Base-by-base conservation (phyloP, 2,888 invertebrate species). In the Mesoligia furuncula region DNA sequence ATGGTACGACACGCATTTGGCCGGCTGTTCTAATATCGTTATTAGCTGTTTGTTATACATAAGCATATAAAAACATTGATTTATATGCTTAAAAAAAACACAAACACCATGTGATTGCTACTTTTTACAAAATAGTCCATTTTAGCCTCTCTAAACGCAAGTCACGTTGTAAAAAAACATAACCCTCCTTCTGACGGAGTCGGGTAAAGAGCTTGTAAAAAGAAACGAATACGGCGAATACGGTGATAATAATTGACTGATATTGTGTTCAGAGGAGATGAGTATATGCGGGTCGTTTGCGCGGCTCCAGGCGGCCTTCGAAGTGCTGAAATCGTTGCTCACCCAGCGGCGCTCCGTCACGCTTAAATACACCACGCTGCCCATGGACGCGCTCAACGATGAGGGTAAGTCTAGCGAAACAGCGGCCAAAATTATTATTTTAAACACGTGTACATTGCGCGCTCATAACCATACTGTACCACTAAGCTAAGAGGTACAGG, bases 201-300 rank as follows among this genome's bases (percentile, higher is more conserved):
- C n/a, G n/a, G n/a, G n/a, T n/a, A n/a, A n/a, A n/a, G n/a, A n/a
- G n/a, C n/a, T 67, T 67, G 24, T 68, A 36, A 68, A 68, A 31
- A 31, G 15, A 31, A 57, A 15, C 15, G 9, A 36, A 24, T 6
- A 57, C 36, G 36, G 15, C 59, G 36, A 62, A 17, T 69, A 59
- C 36, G n/a, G 36, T 48, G 20, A 61, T 72, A 72, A 72, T 45
- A 45, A 17, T 68, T 68, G 51, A 24, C 0, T 36, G 5, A 6
- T 66, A 24, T 57, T 64, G n/a, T 74, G 57, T 71, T 65, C 20
- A 97, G 98, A 97, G 70, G 97, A 97, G 88, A 89, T 97, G 13
- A 97, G 97, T 24, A 86, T 98, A 4, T 97, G 97, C 79, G 97
- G 97, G 0, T 98, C 98, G 0, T 97, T 97, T 89, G 97, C 98